Conservation (phyloP, 2,113 vertebrate genomes). For the Melanostigma gelatinosum region DNA sequence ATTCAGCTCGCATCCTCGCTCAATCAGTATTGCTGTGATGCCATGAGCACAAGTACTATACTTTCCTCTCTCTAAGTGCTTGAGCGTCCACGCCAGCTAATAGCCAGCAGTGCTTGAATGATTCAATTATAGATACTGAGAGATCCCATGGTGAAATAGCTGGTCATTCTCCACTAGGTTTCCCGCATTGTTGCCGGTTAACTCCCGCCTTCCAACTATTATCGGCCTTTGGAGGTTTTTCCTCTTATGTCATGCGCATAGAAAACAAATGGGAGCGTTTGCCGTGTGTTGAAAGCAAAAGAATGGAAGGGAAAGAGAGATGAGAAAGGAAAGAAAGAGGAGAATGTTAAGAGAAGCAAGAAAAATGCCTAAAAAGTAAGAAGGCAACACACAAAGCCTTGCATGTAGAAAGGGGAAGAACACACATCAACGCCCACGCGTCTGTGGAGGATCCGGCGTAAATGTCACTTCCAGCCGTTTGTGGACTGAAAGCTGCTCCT, state of each 20-base stretch:
- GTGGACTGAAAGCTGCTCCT: slow-evolving; percentile 44
- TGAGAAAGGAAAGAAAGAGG: neutral
- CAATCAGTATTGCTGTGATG: slow-evolving; percentile 61
- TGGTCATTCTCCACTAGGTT: slow-evolving; percentile 56
- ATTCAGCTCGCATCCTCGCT: neutral
- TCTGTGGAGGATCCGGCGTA: slow-evolving; percentile 30
- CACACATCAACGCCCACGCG: slow-evolving; percentile 38
- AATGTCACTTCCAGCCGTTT: slow-evolving; percentile 59
- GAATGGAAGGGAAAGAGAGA: slow-evolving; percentile 1
- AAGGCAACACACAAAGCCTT: neutral
- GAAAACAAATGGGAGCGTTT: slow-evolving; percentile 26
- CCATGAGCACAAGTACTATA: slow-evolving; percentile 23
- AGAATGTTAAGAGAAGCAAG: neutral
- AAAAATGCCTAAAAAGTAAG: neutral
- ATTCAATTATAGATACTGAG: slow-evolving; percentile 80
- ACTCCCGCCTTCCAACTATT: slow-evolving; percentile 22
- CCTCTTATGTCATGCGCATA: neutral
- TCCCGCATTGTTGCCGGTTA: slow-evolving; percentile 46
- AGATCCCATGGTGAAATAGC: slow-evolving; percentile 67
- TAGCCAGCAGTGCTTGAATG: slow-evolving; percentile 67
- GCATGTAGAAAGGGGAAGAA: neutral
- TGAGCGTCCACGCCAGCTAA: slow-evolving; percentile 58
- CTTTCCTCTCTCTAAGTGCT: slow-evolving; percentile 47
- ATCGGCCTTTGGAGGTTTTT: slow-evolving; percentile 15
- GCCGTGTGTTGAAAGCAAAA: neutral